These are phyloP conservation scores for Solea senegalensis DNA, from an alignment of 2,113 vertebrate genomes.

Conservation along the genomic window DNA sequence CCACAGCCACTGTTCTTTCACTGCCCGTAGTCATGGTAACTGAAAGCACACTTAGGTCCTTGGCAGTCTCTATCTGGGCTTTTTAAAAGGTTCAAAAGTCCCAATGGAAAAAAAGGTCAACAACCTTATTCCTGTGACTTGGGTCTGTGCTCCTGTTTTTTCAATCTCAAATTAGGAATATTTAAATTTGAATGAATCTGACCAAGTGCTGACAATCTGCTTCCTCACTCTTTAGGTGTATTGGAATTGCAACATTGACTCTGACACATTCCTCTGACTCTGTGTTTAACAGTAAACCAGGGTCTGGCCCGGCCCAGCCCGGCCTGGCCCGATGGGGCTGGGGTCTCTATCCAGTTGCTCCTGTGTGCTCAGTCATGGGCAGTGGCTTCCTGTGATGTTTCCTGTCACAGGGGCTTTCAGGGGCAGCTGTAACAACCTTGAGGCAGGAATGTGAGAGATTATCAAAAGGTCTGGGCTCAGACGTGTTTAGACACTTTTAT, in stretches of 20 bases:
- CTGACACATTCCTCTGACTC: conserved; percentile 43
- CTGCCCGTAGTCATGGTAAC: conserved; percentile 50
- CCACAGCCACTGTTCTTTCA: conserved; percentile 34
- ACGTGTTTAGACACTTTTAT: conserved; percentile 23
- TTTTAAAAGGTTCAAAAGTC: conserved; percentile 28
- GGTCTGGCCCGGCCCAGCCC: conserved; percentile 10
- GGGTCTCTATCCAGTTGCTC: conserved; percentile 39
- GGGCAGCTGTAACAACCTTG: conserved; percentile 5
- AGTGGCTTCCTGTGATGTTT: conserved; percentile 69
- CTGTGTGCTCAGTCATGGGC: conserved; percentile 42
- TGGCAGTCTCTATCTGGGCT: conserved; percentile 13
- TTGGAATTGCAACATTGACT: conserved; percentile 28
- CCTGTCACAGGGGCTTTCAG: conserved; percentile 44
- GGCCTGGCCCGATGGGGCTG: conserved; percentile 12
- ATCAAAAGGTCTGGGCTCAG: neutral
- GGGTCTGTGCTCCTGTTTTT: neutral
- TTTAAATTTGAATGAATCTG: too few relatives aligned
- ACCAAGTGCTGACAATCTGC: too few relatives aligned
- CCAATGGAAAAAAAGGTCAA: conserved; percentile 3
- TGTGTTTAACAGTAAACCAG: conserved; percentile 7
- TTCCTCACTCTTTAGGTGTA: too few relatives aligned
- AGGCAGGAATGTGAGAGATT: conserved; percentile 35
- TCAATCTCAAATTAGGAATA: neutral
- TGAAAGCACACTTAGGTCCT: conserved; percentile 36
- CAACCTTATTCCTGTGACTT: neutral